phyloP scores from a whole-genome alignment of 2,888 invertebrate species.

The Drosophila neoperkinsi region DNA sequence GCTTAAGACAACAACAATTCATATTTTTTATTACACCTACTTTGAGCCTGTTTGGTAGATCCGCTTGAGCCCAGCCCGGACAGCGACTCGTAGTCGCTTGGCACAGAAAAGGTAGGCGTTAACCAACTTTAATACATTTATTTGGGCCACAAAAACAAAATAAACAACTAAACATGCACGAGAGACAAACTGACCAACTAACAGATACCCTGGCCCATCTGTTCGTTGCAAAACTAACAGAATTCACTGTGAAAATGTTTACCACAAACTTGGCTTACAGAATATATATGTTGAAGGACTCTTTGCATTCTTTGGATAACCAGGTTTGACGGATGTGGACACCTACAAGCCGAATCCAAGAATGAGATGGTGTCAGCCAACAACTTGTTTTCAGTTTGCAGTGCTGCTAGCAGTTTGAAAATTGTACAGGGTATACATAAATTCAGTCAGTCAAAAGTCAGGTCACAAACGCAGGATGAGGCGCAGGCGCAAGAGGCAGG shows the following conservation, averaged over 20 bases:
- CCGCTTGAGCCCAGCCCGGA: conserved; percentile 8
- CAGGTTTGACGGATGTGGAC: not conserved
- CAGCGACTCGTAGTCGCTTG: conserved; percentile 12
- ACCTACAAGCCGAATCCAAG: not conserved
- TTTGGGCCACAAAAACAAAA: conserved; percentile 74
- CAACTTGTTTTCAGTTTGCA: not conserved
- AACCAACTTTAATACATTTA: conserved; percentile 83
- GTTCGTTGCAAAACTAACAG: not conserved
- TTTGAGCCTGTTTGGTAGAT: conserved; percentile 41
- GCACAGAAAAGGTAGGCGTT: conserved; percentile 73
- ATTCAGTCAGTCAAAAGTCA: not conserved
- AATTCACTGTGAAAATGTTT: not conserved
- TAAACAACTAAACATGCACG: conserved; percentile 11
- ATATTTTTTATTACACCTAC: conserved; percentile 79
- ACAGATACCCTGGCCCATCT: conserved; percentile 1
- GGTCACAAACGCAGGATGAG: conserved; percentile 3
- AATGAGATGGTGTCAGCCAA: not conserved
- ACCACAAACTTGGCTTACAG: not conserved
- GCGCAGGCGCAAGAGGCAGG: conserved; percentile 10
- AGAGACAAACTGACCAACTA: not conserved
- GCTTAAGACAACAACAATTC: conserved; percentile 78
- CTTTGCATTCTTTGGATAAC: not conserved
- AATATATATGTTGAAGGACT: not conserved
- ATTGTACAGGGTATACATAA: conserved; percentile 17
- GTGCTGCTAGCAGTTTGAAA: not conserved